These are phyloP conservation scores for Porites rus DNA, from an alignment of 92 coral and sea anemone genomes.

Conservation along the genomic window DNA sequence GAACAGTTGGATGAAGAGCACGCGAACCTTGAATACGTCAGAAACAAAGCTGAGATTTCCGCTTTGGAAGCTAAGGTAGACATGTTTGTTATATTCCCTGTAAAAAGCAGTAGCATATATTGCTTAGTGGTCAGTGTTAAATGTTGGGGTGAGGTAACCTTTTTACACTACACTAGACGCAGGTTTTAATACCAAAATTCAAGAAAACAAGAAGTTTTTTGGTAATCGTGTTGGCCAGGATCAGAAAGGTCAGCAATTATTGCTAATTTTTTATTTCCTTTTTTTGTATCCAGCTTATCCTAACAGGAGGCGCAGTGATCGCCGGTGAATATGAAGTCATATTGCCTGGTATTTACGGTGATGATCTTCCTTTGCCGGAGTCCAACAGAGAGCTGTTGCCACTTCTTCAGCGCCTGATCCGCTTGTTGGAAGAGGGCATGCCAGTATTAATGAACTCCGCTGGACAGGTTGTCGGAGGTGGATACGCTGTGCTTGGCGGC, in stretches of 20 bases:
- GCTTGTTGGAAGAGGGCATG: slow-evolving; percentile 87
- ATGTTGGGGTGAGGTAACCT: too few relatives aligned
- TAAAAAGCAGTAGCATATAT: too few relatives aligned
- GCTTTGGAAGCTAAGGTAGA: slow-evolving; percentile 95
- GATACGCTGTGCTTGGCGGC: slow-evolving; percentile 58
- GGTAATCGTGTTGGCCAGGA: too few relatives aligned
- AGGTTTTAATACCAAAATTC: too few relatives aligned
- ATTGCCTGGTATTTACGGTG: slow-evolving; percentile 90
- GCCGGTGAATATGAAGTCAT: slow-evolving; percentile 92
- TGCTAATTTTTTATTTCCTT: neutral
- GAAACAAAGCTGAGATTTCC: slow-evolving; percentile 94
- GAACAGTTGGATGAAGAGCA: slow-evolving; percentile 96
- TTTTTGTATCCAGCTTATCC: slow-evolving; percentile 63
- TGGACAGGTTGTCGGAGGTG: slow-evolving; percentile 78
- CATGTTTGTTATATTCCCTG: neutral
- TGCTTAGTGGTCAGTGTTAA: too few relatives aligned
- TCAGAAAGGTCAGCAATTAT: too few relatives aligned
- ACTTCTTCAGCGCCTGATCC: slow-evolving; percentile 90
- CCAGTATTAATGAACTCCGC: slow-evolving; percentile 82
- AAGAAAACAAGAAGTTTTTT: too few relatives aligned
- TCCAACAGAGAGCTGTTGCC: slow-evolving; percentile 93
- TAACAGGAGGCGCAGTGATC: slow-evolving; percentile 84
- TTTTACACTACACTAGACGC: too few relatives aligned
- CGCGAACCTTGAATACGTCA: slow-evolving; percentile 88
- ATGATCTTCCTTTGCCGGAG: slow-evolving; percentile 90